These are phyloP conservation scores for Holotrichia oblita DNA, from an alignment of 1,140 invertebrate genomes.

Conservation along the genomic window DNA sequence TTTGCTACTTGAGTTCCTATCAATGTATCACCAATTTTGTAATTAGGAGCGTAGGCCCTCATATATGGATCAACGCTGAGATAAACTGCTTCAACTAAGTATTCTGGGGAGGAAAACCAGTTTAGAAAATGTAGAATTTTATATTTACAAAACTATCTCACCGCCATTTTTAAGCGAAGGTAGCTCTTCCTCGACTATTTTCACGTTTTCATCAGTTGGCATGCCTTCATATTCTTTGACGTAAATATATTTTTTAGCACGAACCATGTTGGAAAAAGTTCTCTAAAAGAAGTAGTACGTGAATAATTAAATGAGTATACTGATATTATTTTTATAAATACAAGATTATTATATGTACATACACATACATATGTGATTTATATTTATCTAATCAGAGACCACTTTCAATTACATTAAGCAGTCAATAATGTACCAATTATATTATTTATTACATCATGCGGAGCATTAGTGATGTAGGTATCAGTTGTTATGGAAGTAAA, in stretches of 20 bases:
- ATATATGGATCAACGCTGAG: slow-evolving; percentile 77
- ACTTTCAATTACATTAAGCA: too few species aligned
- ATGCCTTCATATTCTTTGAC: slow-evolving; percentile 69
- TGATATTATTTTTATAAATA: too few species aligned
- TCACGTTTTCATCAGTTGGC: slow-evolving; percentile 70
- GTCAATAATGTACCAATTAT: too few species aligned
- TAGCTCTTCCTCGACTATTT: slow-evolving; percentile 70
- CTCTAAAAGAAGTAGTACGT: neutral
- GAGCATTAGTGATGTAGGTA: too few species aligned
- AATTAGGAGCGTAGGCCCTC: slow-evolving; percentile 64
- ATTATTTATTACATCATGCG: too few species aligned
- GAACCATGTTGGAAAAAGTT: slow-evolving; percentile 19
- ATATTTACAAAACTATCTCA: slow-evolving; percentile 54
- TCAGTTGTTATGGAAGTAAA: too few species aligned
- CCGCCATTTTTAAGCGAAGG: slow-evolving; percentile 70
- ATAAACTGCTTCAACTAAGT: slow-evolving; percentile 70
- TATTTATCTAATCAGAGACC: too few species aligned
- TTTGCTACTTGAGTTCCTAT: slow-evolving; percentile 71
- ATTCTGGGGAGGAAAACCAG: slow-evolving; percentile 62
- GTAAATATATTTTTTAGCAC: slow-evolving; percentile 68
- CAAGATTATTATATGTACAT: too few species aligned
- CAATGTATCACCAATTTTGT: slow-evolving; percentile 67
- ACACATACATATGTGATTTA: too few species aligned
- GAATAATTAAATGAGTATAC: neutral
- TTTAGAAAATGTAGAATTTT: neutral